Evolutionary conservation across 1,140 invertebrate species (phyloP), one percentile per base, ranked within the genome.

Genomic region (Drosophila triauraria): DNA sequence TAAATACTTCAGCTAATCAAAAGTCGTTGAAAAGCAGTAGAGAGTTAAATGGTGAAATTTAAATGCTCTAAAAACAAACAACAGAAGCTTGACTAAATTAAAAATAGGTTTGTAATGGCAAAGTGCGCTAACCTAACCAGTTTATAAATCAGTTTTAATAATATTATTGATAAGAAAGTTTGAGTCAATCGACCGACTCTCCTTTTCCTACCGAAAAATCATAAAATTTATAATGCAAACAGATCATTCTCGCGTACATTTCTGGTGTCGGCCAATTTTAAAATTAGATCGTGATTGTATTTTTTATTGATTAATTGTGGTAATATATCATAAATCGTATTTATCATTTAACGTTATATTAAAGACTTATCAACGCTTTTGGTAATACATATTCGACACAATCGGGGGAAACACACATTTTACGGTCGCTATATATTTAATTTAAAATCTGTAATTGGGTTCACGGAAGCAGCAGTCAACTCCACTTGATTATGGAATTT

Each of bases 1-100:
- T 71, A 71, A 72, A 72, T 72, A 72, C 38, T 72, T 38, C 13
- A 25, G 20, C 60, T 72, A 72, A 72, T 72, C 69, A 51, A 60
- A 60, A 8, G 35, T 38, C 13, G n/a, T 59, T 38, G 43, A 48
- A 15, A 64, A 40, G 32, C 10, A 43, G n/a, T 71, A 60, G 17
- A 17, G 23, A 72, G 51, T 44, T 27, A 1, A 17, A 38, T 50
- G 23, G 8, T 10, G 32, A 70, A 54, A n/a, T 15, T 17, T 27
- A 43, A 58, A 72, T 71, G 44, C 65, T 27, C 44, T 59, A 4
- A 30, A 32, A 59, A n/a, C 30, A 27, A 48, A 32, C 13, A 17
- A 35, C 9, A 17, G 3, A n/a, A 15, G 3, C 6, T 6, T 20
- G 13, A 38, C 20, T 15, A 4, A 15, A 27, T 25, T 61, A 35